Percentiles rank a stretch among this genome's conserved stretches.
These are phyloP conservation scores for Bungarus multicinctus DNA, from an alignment of 2,113 vertebrate species.

Conservation along the genomic window DNA sequence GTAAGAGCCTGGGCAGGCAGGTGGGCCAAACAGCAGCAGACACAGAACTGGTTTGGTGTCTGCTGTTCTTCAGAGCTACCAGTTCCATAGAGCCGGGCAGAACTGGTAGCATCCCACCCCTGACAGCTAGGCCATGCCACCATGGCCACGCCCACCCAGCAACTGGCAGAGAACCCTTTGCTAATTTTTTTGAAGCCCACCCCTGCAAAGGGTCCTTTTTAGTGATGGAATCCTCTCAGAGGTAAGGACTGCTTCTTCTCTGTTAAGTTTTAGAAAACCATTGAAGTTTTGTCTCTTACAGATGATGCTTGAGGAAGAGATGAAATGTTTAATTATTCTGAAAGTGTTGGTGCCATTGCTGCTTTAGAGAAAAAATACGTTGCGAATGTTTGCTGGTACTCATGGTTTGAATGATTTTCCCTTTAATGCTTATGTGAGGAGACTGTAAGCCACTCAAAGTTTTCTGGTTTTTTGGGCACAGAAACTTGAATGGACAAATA, in stretches of 20 bases:
- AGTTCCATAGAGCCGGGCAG: too few relatives aligned
- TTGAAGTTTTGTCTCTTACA: neutral
- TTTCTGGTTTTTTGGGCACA: neutral
- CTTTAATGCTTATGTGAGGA: neutral
- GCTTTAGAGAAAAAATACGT: neutral
- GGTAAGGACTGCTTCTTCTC: neutral
- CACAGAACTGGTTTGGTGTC: too few relatives aligned
- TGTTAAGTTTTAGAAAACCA: neutral
- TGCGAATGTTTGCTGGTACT: neutral
- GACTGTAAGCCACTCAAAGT: neutral
- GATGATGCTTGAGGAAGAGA: neutral
- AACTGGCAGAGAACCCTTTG: too few relatives aligned
- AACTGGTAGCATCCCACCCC: too few relatives aligned
- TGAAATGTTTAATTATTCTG: neutral
- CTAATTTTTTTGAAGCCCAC: too few relatives aligned
- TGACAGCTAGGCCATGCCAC: too few relatives aligned
- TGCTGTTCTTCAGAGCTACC: too few relatives aligned
- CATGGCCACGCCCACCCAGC: too few relatives aligned
- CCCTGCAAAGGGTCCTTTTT: neutral
- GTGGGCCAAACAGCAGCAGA: too few relatives aligned
- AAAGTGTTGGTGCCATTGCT: neutral
- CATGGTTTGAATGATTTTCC: neutral
- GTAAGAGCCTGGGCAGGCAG: too few relatives aligned
- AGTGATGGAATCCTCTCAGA: neutral
- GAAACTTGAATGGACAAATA: neutral